These are phyloP conservation scores for Drosophila birchii DNA, from an alignment of 2,888 invertebrate species.

Conservation along the genomic window DNA sequence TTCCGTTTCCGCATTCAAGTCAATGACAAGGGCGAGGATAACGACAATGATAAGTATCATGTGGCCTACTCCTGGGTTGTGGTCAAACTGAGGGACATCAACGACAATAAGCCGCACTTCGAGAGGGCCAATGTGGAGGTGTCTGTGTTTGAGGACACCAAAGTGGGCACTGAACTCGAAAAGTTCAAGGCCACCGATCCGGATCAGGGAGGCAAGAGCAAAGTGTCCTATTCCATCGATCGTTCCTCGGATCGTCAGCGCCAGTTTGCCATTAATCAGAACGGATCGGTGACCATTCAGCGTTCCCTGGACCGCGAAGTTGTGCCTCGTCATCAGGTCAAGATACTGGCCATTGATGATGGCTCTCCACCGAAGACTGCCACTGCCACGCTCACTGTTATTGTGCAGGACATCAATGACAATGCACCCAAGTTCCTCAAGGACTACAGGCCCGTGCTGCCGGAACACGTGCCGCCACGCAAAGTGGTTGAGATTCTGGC, in stretches of 20 bases:
- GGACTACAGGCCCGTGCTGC: slow-evolving; percentile 95
- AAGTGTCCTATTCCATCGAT: slow-evolving; percentile 96
- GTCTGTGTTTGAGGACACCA: slow-evolving; percentile 95
- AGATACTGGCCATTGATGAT: slow-evolving; percentile 97
- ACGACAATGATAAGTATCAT: slow-evolving; percentile 98
- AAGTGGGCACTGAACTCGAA: slow-evolving; percentile 95
- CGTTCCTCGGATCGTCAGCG: slow-evolving; percentile 95
- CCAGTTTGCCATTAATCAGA: slow-evolving; percentile 97
- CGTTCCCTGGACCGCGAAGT: slow-evolving; percentile 96
- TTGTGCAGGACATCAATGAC: slow-evolving; percentile 97
- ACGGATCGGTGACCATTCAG: slow-evolving; percentile 97
- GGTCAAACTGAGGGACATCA: slow-evolving; percentile 96
- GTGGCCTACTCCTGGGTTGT: slow-evolving; percentile 98
- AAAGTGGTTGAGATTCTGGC: slow-evolving; percentile 97
- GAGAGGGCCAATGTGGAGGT: slow-evolving; percentile 97
- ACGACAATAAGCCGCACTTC: slow-evolving; percentile 98
- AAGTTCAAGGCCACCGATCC: slow-evolving; percentile 98
- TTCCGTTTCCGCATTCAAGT: slow-evolving; percentile 97
- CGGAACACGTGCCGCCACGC: slow-evolving; percentile 95
- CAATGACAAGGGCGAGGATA: slow-evolving; percentile 97
- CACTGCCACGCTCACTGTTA: slow-evolving; percentile 96
- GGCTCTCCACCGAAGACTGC: slow-evolving; percentile 97
- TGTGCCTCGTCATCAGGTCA: slow-evolving; percentile 97
- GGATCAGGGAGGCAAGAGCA: slow-evolving; percentile 97
- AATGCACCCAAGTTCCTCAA: slow-evolving; percentile 97